Conservation (phyloP, 1,140 invertebrate species). For the Solenopsis fugax region DNA sequence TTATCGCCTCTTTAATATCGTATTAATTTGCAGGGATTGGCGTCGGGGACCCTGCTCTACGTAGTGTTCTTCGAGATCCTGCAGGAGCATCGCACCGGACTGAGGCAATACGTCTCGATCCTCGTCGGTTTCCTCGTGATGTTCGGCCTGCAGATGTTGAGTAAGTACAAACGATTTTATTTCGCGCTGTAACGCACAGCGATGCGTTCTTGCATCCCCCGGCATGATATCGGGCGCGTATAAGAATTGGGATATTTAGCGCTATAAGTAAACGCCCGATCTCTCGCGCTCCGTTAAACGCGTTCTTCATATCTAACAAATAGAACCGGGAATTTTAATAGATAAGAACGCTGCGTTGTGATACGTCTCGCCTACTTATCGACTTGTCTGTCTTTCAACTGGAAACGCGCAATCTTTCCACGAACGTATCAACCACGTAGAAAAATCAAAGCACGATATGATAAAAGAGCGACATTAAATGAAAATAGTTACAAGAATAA, state of each 20-base stretch:
- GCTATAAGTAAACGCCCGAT: neutral
- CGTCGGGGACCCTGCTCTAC: slow-evolving; percentile 90
- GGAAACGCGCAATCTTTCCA: neutral
- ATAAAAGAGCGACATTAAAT: neutral
- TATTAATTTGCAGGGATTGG: slow-evolving; percentile 89
- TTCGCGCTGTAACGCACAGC: neutral
- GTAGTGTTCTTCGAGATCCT: slow-evolving; percentile 91
- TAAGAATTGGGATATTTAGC: neutral
- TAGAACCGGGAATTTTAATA: neutral
- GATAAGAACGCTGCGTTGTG: slow-evolving; percentile 4
- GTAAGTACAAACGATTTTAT: slow-evolving; percentile 79
- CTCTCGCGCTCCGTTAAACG: neutral
- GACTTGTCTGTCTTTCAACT: neutral
- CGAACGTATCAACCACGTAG: neutral
- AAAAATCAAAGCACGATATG: neutral
- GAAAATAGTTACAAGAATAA: neutral
- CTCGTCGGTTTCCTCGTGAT: slow-evolving; percentile 84
- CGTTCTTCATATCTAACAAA: slow-evolving; percentile 1
- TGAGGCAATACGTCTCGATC: slow-evolving; percentile 84
- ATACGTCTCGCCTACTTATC: neutral
- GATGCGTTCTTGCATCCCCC: neutral
- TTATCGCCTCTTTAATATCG: neutral
- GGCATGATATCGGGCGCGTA: neutral
- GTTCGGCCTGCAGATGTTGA: slow-evolving; percentile 83
- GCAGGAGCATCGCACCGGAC: slow-evolving; percentile 86